Conservation (phyloP, 2,113 vertebrate species). For the Cryptoleucopteryx plumbea region DNA sequence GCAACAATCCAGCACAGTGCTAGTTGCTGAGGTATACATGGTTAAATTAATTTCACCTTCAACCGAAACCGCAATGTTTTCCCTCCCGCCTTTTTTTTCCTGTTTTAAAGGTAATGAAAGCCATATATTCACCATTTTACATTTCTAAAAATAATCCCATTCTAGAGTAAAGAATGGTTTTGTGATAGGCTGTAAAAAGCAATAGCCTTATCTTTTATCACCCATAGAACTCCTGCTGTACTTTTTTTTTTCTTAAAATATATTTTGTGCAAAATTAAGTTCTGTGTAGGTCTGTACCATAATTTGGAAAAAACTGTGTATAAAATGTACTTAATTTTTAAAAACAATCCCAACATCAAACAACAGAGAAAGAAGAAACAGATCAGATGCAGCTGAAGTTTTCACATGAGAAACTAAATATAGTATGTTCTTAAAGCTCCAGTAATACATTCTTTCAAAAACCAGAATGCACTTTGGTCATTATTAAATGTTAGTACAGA, state of each 20-base stretch:
- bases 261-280: constrained; percentile 81
- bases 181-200: constrained; percentile 35
- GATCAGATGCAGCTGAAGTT: constrained; percentile 67
- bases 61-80: neutral
- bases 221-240: constrained; percentile 66
- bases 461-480: constrained; percentile 94
- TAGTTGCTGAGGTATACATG: constrained; percentile 61
- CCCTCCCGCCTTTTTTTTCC: neutral
- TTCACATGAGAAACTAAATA: constrained; percentile 75
- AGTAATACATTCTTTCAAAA: constrained; percentile 82
- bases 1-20: constrained; percentile 64
- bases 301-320: constrained; percentile 71
- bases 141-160: constrained; percentile 62
- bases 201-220: constrained; percentile 59
- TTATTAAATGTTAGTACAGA: constrained; percentile 76
- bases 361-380: constrained; percentile 70
- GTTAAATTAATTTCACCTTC: constrained; percentile 54
- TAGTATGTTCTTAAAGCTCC: constrained; percentile 79
- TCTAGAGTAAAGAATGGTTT: constrained; percentile 50
- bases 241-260: constrained; percentile 72
- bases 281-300: constrained; percentile 75
- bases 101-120: neutral
- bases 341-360: constrained; percentile 74
- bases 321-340: constrained; percentile 75
- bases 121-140: constrained; percentile 24